A percentile compares a stretch with the other conserved stretches of the same genome.
These are phyloP conservation scores for Cherax destructor DNA, from an alignment of 1,140 invertebrate species.

Conservation along the genomic window DNA sequence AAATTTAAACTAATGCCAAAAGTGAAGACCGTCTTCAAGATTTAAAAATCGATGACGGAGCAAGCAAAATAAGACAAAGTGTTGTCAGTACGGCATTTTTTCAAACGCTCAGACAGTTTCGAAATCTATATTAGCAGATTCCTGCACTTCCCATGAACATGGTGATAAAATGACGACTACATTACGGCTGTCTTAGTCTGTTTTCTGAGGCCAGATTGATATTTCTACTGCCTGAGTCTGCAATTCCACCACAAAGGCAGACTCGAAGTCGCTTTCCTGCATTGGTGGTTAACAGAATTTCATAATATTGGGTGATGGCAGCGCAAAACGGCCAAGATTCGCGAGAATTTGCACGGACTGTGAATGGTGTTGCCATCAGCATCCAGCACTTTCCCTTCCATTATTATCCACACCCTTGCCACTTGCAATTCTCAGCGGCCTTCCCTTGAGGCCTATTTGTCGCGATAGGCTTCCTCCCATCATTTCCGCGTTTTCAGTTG, in stretches of 20 bases:
- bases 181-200: neutral
- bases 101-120: neutral
- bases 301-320: conserved; percentile 48
- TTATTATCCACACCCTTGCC: neutral
- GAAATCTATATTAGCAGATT: neutral
- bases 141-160: neutral
- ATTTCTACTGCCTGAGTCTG: conserved; percentile 25
- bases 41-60: conserved; percentile 50
- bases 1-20: neutral
- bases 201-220: conserved; percentile 19
- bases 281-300: conserved; percentile 60
- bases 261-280: conserved; percentile 64
- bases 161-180: neutral
- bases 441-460: neutral
- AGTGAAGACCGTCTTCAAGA: conserved; percentile 4
- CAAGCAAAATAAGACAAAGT: conserved; percentile 43
- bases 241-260: conserved; percentile 45
- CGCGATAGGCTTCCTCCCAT: neutral
- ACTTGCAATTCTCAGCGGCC: neutral
- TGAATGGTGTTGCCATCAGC: conserved; percentile 42
- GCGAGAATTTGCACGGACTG: conserved; percentile 60
- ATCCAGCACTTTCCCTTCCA: neutral
- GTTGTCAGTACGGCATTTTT: conserved; percentile 29
- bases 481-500: neutral
- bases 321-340: conserved; percentile 51